Evolutionary conservation across 1,140 invertebrate genomes (phyloP).

Genomic region (Littorina saxatilis): DNA sequence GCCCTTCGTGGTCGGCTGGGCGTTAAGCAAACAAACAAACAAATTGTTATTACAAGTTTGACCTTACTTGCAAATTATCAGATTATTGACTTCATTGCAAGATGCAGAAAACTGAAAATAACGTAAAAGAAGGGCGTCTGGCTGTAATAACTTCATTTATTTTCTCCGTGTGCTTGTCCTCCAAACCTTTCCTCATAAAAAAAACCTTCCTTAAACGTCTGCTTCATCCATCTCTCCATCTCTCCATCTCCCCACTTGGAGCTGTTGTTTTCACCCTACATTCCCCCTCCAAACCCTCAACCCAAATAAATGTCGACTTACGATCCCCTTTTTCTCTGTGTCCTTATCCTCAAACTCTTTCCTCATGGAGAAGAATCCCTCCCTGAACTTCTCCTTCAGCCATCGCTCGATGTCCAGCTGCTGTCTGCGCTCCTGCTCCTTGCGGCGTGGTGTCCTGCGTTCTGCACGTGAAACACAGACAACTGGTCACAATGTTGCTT

Average conservation of each 20-base stretch:
- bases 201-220: constrained; percentile 75
- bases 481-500: too few relatives aligned
- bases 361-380: constrained; percentile 73
- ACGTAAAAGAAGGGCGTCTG: too few relatives aligned
- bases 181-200: constrained; percentile 70
- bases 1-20: too few relatives aligned
- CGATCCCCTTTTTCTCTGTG: constrained; percentile 65
- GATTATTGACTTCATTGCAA: too few relatives aligned
- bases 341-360: constrained; percentile 72
- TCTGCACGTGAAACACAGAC: neutral
- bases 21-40: too few relatives aligned
- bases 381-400: constrained; percentile 75
- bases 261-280: constrained; percentile 67
- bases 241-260: too few relatives aligned
- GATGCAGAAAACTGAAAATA: too few relatives aligned
- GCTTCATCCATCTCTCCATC: constrained; percentile 74
- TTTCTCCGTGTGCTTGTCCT: constrained; percentile 68
- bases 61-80: too few relatives aligned
- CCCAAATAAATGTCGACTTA: constrained; percentile 48
- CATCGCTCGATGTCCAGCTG: constrained; percentile 73
- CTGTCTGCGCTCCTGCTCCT: constrained; percentile 67
- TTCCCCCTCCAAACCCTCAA: too few relatives aligned
- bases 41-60: too few relatives aligned
- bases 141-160: too few relatives aligned
- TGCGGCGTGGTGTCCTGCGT: constrained; percentile 59